phyloP scores from a whole-genome alignment of 2,888 invertebrate genomes.

The Punctoribates punctum region DNA sequence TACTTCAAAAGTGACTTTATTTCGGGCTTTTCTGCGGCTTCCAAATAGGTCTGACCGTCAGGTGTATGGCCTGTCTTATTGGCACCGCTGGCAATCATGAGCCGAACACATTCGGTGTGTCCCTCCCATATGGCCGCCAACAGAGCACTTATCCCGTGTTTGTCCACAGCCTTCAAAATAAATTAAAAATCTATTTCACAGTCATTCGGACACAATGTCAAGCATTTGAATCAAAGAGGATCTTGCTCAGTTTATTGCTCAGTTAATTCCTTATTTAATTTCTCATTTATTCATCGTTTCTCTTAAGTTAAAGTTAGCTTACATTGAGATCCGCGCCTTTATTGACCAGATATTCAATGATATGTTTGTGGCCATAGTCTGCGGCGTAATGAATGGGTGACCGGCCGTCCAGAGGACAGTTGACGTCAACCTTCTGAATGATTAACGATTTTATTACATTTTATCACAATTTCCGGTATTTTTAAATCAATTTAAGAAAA shows the following conservation, averaged over 20 bases:
- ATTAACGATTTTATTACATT: background rate
- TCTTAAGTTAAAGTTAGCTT: conserved; percentile 57
- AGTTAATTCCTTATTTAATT: too few species aligned
- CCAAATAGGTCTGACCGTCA: conserved; percentile 78
- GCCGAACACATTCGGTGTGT: conserved; percentile 82
- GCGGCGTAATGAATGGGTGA: conserved; percentile 89
- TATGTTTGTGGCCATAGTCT: conserved; percentile 88
- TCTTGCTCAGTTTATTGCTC: too few species aligned
- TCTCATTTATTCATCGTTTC: too few species aligned
- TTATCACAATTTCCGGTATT: background rate
- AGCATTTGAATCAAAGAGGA: too few species aligned
- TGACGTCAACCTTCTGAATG: conserved; percentile 72
- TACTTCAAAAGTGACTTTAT: conserved; percentile 69
- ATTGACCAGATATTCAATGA: conserved; percentile 77
- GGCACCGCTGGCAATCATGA: conserved; percentile 80
- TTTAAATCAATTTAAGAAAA: background rate
- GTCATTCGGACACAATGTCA: too few species aligned
- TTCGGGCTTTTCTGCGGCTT: conserved; percentile 86
- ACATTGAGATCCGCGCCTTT: conserved; percentile 93
- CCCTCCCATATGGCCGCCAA: conserved; percentile 96
- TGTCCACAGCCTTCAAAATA: conserved; percentile 71
- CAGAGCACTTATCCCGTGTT: conserved; percentile 89
- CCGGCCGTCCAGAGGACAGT: conserved; percentile 80
- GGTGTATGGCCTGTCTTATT: conserved; percentile 76
- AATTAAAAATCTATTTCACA: background rate